Evolutionary conservation across 2,888 invertebrate species (phyloP).

Genomic region (Aradus depressus): DNA sequence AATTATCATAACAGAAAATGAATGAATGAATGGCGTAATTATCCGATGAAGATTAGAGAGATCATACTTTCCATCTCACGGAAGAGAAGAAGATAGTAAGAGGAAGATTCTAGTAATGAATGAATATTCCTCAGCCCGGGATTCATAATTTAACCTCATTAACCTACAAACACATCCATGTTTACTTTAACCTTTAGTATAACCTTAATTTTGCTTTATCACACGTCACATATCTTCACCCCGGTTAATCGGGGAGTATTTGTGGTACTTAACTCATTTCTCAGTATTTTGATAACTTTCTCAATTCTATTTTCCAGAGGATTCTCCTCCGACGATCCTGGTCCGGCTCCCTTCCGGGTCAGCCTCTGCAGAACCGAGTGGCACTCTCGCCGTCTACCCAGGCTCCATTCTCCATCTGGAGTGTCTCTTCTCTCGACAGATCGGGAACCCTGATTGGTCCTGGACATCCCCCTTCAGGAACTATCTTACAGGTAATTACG

Average conservation of each 20-base stretch:
- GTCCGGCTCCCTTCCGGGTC: conserved; percentile 67
- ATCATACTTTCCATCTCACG: too few relatives aligned
- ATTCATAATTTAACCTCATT: too few relatives aligned
- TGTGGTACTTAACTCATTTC: too few relatives aligned
- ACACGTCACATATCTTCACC: too few relatives aligned
- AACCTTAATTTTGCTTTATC: too few relatives aligned
- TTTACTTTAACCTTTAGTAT: too few relatives aligned
- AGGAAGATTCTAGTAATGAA: too few relatives aligned
- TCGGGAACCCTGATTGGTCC: conserved; percentile 77
- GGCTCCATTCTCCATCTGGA: conserved; percentile 70
- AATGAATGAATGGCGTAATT: too few relatives aligned
- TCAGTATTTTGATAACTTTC: background rate
- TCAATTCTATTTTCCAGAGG: conserved; percentile 44
- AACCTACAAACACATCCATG: background rate
- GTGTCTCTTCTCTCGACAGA: conserved; percentile 61
- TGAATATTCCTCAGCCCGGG: too few relatives aligned
- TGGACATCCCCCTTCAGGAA: conserved; percentile 73
- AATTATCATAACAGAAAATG: too few relatives aligned
- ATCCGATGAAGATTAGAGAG: too few relatives aligned
- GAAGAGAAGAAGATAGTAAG: too few relatives aligned
- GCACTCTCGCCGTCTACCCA: conserved; percentile 67
- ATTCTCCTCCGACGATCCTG: conserved; percentile 69
- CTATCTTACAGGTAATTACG: conserved; percentile 56
- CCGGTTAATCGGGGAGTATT: background rate
- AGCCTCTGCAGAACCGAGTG: conserved; percentile 65